phyloP scores from a whole-genome alignment of 2,797 vertebrate species.

The Artibeus jamaicensis region DNA sequence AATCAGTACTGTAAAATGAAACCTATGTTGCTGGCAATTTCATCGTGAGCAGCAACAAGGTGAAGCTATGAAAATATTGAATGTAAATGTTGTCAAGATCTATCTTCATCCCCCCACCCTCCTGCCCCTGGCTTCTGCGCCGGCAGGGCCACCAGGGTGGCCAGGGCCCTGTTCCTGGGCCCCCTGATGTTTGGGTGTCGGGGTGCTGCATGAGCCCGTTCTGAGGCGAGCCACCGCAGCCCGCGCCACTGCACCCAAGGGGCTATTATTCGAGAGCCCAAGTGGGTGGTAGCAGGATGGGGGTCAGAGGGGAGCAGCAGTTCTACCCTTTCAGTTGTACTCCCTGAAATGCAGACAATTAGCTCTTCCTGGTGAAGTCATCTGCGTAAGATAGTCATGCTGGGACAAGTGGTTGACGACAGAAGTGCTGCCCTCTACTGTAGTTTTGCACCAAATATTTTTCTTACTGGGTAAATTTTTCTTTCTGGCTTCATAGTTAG shows the following conservation, averaged over 20 bases:
- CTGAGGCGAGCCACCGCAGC: too few species aligned
- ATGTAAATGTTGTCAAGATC: background rate
- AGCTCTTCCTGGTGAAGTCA: background rate
- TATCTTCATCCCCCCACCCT: background rate
- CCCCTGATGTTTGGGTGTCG: background rate
- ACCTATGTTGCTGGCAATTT: background rate
- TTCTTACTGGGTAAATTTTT: background rate
- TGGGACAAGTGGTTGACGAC: background rate
- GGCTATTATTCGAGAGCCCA: background rate
- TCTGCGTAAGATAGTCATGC: background rate
- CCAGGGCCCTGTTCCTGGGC: background rate
- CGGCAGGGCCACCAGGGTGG: background rate
- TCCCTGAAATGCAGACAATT: background rate
- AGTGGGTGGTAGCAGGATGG: background rate
- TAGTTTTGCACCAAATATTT: background rate
- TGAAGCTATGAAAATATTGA: slow-evolving; percentile 52
- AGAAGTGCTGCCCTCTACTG: background rate
- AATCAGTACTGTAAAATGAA: background rate
- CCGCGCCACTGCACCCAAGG: background rate
- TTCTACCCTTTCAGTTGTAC: background rate
- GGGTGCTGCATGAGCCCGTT: background rate
- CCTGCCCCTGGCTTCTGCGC: background rate
- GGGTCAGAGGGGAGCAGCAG: background rate
- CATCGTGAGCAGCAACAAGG: background rate
- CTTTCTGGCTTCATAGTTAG: background rate